Conservation (phyloP, 2,113 vertebrate species). For the Chitala chitala region DNA sequence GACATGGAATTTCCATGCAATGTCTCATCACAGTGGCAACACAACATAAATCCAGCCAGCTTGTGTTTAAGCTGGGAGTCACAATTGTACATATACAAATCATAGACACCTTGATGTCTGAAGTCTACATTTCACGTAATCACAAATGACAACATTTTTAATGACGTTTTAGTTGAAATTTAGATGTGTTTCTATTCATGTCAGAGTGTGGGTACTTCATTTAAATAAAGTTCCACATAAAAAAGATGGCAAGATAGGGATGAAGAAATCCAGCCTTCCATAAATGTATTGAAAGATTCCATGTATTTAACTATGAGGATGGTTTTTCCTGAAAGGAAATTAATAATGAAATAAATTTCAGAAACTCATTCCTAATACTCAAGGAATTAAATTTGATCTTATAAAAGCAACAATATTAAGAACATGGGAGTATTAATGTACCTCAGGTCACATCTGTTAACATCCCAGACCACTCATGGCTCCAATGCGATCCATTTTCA, state of each 20-base stretch:
- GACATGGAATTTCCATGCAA: conserved; percentile 1
- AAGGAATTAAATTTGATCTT: too few species aligned
- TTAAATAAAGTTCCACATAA: not conserved
- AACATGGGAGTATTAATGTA: not conserved
- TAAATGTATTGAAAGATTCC: not conserved
- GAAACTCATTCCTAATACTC: too few species aligned
- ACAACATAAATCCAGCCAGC: conserved; percentile 4
- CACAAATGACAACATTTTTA: not conserved
- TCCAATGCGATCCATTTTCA: conserved; percentile 75
- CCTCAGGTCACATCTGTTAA: conserved; percentile 32
- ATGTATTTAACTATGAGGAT: not conserved
- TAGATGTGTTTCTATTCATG: not conserved
- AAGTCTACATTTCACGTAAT: not conserved
- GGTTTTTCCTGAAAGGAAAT: not conserved
- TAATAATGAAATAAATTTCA: not conserved
- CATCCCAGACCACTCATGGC: conserved; percentile 70
- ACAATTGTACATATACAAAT: not conserved
- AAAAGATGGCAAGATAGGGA: not conserved
- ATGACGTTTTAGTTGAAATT: too few species aligned
- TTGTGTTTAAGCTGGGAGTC: conserved; percentile 23
- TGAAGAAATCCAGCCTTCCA: not conserved
- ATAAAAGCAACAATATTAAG: not conserved
- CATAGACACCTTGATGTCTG: conserved; percentile 7
- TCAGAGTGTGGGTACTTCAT: not conserved
- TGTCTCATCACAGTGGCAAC: not conserved